Conservation (phyloP, 2,888 invertebrate genomes). For the Hemaris fuciformis region DNA sequence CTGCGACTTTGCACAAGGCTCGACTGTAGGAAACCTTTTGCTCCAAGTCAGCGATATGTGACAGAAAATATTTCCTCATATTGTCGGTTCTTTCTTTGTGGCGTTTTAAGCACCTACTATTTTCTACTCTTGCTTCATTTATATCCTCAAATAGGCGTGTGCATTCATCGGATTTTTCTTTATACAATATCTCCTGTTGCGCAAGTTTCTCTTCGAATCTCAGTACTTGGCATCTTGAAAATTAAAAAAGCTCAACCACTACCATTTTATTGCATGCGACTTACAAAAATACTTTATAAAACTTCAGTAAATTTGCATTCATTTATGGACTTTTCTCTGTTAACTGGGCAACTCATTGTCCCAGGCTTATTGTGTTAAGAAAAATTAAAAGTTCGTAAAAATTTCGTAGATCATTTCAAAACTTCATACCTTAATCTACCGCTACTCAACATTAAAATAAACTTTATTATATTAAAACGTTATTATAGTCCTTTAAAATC, state of each 20-base stretch:
- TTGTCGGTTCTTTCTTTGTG: constrained; percentile 61
- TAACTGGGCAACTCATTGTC: too few species aligned
- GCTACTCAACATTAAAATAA: too few species aligned
- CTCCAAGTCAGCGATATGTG: constrained; percentile 66
- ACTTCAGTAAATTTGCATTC: too few species aligned
- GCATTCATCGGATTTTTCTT: constrained; percentile 55
- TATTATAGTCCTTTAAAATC: too few species aligned
- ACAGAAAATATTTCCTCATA: constrained; percentile 58
- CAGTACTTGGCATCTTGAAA: constrained; percentile 44
- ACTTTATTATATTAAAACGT: too few species aligned
- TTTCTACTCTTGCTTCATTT: constrained; percentile 57
- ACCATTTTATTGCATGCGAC: too few species aligned
- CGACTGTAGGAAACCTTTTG: constrained; percentile 64
- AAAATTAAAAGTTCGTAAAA: too few species aligned
- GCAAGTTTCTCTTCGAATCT: constrained; percentile 58
- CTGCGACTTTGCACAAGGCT: constrained; percentile 60
- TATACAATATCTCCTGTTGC: constrained; percentile 48
- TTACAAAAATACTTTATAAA: too few species aligned
- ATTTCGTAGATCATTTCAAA: too few species aligned
- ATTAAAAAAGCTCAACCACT: background rate
- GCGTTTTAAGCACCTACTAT: constrained; percentile 43
- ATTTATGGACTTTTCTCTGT: too few species aligned
- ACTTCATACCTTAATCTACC: too few species aligned
- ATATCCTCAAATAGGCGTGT: constrained; percentile 47
- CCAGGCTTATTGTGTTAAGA: too few species aligned